Conservation (phyloP, 2,888 invertebrate genomes). For the Clitarchus hookeri region DNA sequence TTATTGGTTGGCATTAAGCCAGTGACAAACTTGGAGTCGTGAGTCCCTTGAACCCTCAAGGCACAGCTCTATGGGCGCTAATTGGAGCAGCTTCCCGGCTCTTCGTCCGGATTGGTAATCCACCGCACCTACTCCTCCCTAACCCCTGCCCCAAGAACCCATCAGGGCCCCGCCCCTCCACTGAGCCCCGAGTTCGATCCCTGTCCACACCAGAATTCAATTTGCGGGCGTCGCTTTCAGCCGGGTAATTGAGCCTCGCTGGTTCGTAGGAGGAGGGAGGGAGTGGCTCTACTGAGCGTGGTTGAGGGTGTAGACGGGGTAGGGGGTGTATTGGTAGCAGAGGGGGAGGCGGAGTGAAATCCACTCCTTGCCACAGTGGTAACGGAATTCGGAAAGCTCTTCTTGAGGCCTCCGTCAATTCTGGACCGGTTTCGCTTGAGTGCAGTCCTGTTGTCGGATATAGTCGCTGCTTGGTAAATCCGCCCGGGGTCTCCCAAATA, state of each 20-base stretch:
- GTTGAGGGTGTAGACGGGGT: neutral
- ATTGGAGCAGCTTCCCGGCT: neutral
- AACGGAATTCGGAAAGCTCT: neutral
- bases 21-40: too few species aligned
- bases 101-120: neutral
- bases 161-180: too few species aligned
- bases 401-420: neutral
- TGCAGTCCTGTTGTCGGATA: neutral
- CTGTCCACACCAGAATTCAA: neutral
- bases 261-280: neutral
- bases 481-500: too few species aligned
- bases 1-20: too few species aligned
- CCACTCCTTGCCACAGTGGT: neutral
- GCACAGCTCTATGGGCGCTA: neutral
- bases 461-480: too few species aligned
- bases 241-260: neutral
- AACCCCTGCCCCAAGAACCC: neutral
- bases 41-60: too few species aligned
- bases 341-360: neutral
- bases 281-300: neutral
- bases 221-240: slow-evolving; percentile 1
- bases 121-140: neutral
- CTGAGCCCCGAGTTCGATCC: neutral
- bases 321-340: neutral
- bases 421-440: neutral